Evolutionary conservation across 2,888 invertebrate genomes (phyloP).

Genomic region (Cerceris ruficornis): DNA sequence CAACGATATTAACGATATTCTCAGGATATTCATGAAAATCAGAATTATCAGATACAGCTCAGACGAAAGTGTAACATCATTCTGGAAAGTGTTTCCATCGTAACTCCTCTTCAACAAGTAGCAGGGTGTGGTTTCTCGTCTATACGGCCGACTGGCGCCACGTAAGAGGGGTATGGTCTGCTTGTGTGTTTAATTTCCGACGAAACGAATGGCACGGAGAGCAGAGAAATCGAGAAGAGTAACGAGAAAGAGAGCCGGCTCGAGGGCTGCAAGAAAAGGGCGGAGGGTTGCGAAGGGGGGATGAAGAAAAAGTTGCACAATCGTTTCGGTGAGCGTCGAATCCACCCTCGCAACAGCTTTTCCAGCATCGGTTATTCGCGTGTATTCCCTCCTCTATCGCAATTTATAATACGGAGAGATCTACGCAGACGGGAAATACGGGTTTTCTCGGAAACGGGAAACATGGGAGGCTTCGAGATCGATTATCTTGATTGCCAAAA

Average conservation of each 20-base stretch:
- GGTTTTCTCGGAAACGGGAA: slow-evolving; percentile 28
- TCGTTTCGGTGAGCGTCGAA: slow-evolving; percentile 51
- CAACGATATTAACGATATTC: neutral
- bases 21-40: no score
- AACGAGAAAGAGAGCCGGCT: slow-evolving; percentile 1
- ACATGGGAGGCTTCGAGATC: neutral
- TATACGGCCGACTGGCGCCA: slow-evolving; percentile 21
- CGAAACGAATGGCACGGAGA: slow-evolving; percentile 72
- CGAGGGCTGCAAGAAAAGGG: neutral
- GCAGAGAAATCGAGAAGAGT: slow-evolving; percentile 16
- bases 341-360: slow-evolving; percentile 48
- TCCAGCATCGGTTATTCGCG: slow-evolving; percentile 54
- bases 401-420: slow-evolving; percentile 56
- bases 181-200: slow-evolving; percentile 79
- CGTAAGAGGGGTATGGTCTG: slow-evolving; percentile 21
- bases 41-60: neutral
- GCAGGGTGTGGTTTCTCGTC: slow-evolving; percentile 71
- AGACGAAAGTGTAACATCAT: neutral
- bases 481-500: no score
- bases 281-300: slow-evolving; percentile 13
- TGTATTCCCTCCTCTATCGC: slow-evolving; percentile 61
- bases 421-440: slow-evolving; percentile 49
- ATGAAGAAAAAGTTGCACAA: slow-evolving; percentile 49
- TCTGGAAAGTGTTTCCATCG: slow-evolving; percentile 53
- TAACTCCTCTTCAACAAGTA: slow-evolving; percentile 74